Base-by-base conservation (phyloP, 2,797 vertebrate species). In the Hydrocynus forskahlii region DNA sequence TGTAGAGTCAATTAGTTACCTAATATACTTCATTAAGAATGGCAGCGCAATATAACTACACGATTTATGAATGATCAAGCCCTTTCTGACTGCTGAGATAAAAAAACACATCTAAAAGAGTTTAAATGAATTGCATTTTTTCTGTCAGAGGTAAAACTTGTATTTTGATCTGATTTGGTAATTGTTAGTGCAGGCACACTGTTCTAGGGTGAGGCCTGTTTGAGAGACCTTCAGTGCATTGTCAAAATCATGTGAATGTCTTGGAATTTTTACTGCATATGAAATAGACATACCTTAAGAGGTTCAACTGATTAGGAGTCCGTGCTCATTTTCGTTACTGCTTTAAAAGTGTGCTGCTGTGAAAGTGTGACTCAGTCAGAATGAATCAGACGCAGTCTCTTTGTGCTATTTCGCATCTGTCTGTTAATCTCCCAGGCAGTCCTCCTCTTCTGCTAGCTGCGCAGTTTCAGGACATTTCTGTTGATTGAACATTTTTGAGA, bases 1-100 rank as follows among this genome's bases (percentile, higher is more conserved):
- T 80, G 38, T 70, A 17, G 35, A 63, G 29, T 74, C 55, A 62
- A 64, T 78, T 60, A 81, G 80, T 62, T 81, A 60, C 66, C 9
- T 7, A 43, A 43, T 43, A 5, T 43, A 9, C 43, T 45, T 43
- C 67, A 52, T 59, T 2, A 59, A 10, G 8, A 59, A 21, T 59
- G n/a, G 6, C 5, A 0, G 5, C 6, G 43, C 9, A 2, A 6
- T 7, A 5, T 43, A 43, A 9, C 12, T 50, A 50, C 12, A 50
- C 7, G 9, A 50, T 50, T 13, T 2, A 50, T 7, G 7, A 50
- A 50, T 13, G 1, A 43, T 43, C 43, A 50, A 50, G 48, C 12
- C 10, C 2, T 23, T 59, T 59, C 1, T 59, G 57, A 59, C 23
- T 1, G 1, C 7, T n/a, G n/a, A 4, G n/a, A 59, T 59, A 59